Base-by-base conservation (phyloP, 2,113 vertebrate genomes). In the Gorilla gorilla region DNA sequence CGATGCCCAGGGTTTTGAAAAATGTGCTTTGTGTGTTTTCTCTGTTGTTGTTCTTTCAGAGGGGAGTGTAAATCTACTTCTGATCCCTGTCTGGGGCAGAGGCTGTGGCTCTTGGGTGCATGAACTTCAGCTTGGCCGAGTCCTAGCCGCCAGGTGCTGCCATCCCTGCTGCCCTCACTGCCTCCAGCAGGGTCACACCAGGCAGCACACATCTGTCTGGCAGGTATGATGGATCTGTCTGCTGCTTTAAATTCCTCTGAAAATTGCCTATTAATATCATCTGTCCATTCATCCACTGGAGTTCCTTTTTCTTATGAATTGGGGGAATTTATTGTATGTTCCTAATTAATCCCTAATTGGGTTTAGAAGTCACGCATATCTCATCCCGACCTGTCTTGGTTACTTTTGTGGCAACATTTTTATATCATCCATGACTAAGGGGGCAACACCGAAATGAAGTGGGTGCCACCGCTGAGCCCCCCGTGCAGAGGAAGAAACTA, bases 401-500 rank as follows among this genome's bases (percentile, higher is more conserved):
- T n/a, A 35, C 5, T 11, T 59, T 35, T 38, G 55, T 38, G 78
- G 38, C 38, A 16, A 3, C 22, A 13, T 52, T 13, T 82, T 30
- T 17, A 12, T 17, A 7, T 43, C 22, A 20, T 75, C 72, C 73
- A 73, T 6, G 23, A 38, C 45, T 78, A 30, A 48, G 27, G 23
- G 27, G 45, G 16, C 23, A 5, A 16, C 43, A 9, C 43, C 32
- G 14, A 32, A 32, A 27, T 4, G 27, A 57, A 43, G 23, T 1
- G 16, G 22, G 5, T 11, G 2, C 2, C 59, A 3, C 8, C 5
- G 0, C 73, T 35, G 16, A 22, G 30, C 6, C 14, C 4, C 17
- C 32, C 22, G n/a, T 30, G 12, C 50, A 57, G 32, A 78, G 30
- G 45, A 72, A 76, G 68, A 68, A 73, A 38, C 11, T 0, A 3